These are phyloP conservation scores for Drosophila anceps DNA, from an alignment of 2,888 invertebrate genomes.

Conservation along the genomic window DNA sequence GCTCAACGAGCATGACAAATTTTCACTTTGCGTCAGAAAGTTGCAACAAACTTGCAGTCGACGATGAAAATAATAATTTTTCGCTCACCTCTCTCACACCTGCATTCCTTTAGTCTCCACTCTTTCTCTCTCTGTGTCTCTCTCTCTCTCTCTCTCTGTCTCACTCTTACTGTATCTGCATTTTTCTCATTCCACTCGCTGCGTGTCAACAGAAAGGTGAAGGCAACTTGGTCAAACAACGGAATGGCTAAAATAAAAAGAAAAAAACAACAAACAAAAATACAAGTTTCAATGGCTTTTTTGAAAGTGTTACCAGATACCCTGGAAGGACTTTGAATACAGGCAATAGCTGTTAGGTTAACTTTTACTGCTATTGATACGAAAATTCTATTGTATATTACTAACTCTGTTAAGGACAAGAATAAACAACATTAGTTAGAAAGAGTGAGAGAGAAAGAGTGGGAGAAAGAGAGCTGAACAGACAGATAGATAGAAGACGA, in stretches of 20 bases:
- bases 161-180: background rate
- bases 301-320: background rate
- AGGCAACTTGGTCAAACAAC: constrained; percentile 33
- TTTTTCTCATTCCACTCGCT: constrained; percentile 21
- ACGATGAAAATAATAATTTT: constrained; percentile 72
- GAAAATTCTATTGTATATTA: background rate
- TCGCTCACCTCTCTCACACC: constrained; percentile 28
- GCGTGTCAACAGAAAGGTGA: constrained; percentile 49
- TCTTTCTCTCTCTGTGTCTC: background rate
- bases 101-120: background rate
- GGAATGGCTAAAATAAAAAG: constrained; percentile 29
- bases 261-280: constrained; percentile 19
- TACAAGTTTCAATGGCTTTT: background rate
- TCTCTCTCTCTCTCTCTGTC: constrained; percentile 3
- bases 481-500: too few species aligned
- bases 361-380: background rate
- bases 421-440: too few species aligned
- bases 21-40: constrained; percentile 77
- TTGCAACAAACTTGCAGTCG: constrained; percentile 77
- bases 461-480: too few species aligned
- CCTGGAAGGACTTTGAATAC: background rate
- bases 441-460: too few species aligned
- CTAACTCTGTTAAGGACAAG: too few species aligned
- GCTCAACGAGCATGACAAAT: constrained; percentile 78
- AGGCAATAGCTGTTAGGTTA: background rate